Percentiles rank a stretch among this genome's conserved stretches.
These are phyloP conservation scores for Crocodylus rhombifer DNA, from an alignment of 2,797 vertebrate genomes.

Conservation along the genomic window DNA sequence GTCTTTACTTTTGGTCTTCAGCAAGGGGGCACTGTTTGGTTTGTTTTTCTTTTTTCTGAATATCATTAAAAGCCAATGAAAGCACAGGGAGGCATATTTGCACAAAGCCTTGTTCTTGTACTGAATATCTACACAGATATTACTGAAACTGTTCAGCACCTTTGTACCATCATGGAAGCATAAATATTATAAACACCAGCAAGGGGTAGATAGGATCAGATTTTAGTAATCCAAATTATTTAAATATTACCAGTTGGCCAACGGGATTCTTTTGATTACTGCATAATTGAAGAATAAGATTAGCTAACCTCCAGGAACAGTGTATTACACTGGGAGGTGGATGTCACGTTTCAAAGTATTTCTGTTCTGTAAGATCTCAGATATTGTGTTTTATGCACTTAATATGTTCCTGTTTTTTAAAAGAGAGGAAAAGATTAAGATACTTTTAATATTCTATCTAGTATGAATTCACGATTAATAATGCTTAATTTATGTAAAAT, in stretches of 20 bases:
- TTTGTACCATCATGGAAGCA: slow-evolving; percentile 20
- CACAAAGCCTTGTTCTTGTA: slow-evolving; percentile 2
- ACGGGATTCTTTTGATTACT: slow-evolving; percentile 65
- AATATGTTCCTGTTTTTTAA: background rate
- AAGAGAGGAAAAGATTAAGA: background rate
- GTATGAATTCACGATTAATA: background rate
- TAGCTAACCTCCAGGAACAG: slow-evolving; percentile 57
- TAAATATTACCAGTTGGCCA: slow-evolving; percentile 69
- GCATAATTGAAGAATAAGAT: slow-evolving; percentile 60
- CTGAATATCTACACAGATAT: background rate
- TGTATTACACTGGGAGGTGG: no score
- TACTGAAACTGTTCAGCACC: slow-evolving; percentile 28
- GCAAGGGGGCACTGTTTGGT: slow-evolving; percentile 27
- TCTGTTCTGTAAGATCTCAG: background rate
- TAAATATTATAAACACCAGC: slow-evolving; percentile 48
- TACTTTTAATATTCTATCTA: background rate
- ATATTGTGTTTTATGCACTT: background rate
- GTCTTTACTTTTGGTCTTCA: background rate
- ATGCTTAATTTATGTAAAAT: background rate
- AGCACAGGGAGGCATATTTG: slow-evolving; percentile 26
- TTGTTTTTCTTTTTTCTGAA: background rate
- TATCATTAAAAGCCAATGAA: slow-evolving; percentile 8
- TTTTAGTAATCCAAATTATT: slow-evolving; percentile 52
- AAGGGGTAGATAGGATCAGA: slow-evolving; percentile 48
- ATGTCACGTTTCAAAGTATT: no score